Conservation (phyloP, 37 sponge, comb jelly and placozoan genomes). For the Cladorhizidae sp. region DNA sequence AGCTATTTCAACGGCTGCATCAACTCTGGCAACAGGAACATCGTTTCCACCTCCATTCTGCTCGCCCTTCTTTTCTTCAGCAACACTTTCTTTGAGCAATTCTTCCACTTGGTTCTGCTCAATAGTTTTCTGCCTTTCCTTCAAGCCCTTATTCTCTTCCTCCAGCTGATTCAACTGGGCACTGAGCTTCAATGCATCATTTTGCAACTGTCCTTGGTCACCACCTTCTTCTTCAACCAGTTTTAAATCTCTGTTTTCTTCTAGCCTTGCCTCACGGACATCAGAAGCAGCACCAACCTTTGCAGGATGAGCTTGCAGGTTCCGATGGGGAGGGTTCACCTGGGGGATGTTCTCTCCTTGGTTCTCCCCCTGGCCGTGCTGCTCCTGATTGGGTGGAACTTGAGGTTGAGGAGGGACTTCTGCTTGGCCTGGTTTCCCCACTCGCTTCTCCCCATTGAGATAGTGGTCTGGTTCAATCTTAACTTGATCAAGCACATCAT, state of each 20-base stretch:
- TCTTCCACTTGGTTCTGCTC: conserved; percentile 12
- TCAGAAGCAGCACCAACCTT: background rate
- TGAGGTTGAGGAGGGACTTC: background rate
- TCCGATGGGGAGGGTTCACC: background rate
- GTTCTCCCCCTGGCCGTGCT: background rate
- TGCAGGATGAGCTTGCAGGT: background rate
- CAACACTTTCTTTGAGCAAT: background rate
- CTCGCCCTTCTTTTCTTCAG: background rate
- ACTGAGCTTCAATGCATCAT: conserved; percentile 8
- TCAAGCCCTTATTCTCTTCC: conserved; percentile 40
- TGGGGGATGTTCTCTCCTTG: background rate
- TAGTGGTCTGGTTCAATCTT: background rate
- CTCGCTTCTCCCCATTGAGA: background rate
- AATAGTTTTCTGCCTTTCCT: conserved; percentile 18
- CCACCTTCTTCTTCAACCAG: background rate
- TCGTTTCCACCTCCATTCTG: background rate
- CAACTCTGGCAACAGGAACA: background rate
- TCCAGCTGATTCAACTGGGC: conserved; percentile 19
- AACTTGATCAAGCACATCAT: background rate
- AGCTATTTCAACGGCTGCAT: background rate
- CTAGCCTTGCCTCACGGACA: background rate
- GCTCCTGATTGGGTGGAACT: background rate
- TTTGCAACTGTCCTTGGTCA: conserved; percentile 16
- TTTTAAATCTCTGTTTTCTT: background rate
- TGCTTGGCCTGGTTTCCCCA: background rate